Evolutionary conservation across 1,140 invertebrate species (phyloP).

Genomic region (Nixonia krombeini): DNA sequence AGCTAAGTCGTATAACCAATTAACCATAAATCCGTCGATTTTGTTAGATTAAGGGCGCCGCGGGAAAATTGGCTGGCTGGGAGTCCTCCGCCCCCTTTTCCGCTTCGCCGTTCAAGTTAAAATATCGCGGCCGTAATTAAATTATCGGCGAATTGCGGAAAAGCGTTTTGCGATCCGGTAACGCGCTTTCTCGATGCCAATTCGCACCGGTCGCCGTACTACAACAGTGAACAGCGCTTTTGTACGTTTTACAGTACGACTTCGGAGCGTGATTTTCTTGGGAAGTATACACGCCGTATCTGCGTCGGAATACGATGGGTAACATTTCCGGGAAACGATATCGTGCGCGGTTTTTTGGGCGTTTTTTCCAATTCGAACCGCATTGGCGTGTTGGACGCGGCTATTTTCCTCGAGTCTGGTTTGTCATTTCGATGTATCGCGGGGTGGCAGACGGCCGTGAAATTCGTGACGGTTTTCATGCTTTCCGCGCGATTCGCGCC

Average conservation of each 20-base stretch:
- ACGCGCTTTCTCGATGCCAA: constrained; percentile 9
- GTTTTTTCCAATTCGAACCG: constrained; percentile 32
- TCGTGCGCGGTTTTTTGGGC: constrained; percentile 20
- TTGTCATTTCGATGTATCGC: constrained; percentile 41
- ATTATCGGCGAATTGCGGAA: constrained; percentile 9
- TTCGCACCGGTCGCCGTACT: too few relatives aligned
- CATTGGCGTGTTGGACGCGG: constrained; percentile 21
- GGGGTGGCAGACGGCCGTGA: constrained; percentile 43
- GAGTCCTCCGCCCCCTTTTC: too few relatives aligned
- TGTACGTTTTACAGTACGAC: too few relatives aligned
- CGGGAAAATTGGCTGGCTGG: constrained; percentile 22
- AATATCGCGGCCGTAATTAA: constrained; percentile 15
- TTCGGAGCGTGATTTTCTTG: too few relatives aligned
- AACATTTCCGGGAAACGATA: too few relatives aligned
- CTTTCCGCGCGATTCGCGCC: constrained; percentile 28
- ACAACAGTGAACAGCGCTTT: too few relatives aligned
- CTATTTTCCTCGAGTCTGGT: constrained; percentile 9
- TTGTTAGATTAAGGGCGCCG: constrained; percentile 39
- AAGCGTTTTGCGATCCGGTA: background rate
- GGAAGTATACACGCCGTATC: too few relatives aligned
- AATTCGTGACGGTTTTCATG: constrained; percentile 17
- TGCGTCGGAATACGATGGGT: too few relatives aligned
- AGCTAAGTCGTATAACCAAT: constrained; percentile 52
- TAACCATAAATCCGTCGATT: constrained; percentile 58
- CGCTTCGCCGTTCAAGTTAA: constrained; percentile 17